Conservation (phyloP, 53 echinoderm and acorn worm genomes). For the Hippasteria phrygiana region DNA sequence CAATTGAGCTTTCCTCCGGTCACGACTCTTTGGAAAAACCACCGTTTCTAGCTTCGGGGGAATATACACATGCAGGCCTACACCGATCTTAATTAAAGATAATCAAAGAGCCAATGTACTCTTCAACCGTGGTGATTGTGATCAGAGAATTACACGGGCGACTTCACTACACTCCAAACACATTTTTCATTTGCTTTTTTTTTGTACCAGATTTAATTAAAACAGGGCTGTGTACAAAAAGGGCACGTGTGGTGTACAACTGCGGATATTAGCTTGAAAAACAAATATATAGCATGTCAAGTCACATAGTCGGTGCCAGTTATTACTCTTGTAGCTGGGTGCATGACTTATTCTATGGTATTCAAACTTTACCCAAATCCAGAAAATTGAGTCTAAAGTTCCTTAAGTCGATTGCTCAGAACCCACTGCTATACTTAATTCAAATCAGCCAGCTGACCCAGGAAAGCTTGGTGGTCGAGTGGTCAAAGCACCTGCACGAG, state of each 20-base stretch:
- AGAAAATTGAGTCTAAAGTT: no score
- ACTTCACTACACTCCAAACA: constrained; percentile 5
- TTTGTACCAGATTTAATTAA: constrained; percentile 31
- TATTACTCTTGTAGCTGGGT: no score
- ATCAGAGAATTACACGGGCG: constrained; percentile 48
- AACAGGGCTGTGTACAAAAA: not conserved
- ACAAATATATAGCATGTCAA: not conserved
- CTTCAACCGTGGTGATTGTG: not conserved
- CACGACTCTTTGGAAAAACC: not conserved
- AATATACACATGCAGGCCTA: not conserved
- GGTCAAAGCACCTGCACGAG: no score
- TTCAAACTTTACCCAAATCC: no score
- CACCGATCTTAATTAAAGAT: constrained; percentile 1
- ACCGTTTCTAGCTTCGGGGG: not conserved
- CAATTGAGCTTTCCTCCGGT: not conserved
- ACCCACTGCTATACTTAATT: no score
- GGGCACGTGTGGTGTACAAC: not conserved
- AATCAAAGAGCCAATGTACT: constrained; percentile 34
- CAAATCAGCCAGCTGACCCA: no score
- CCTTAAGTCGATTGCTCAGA: no score
- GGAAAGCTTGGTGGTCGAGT: no score
- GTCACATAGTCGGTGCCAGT: no score
- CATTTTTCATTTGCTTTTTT: constrained; percentile 30
- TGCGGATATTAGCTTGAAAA: not conserved
- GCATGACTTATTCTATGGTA: no score